Conservation (phyloP, 2,888 invertebrate genomes). For the Eupithecia subfuscata region DNA sequence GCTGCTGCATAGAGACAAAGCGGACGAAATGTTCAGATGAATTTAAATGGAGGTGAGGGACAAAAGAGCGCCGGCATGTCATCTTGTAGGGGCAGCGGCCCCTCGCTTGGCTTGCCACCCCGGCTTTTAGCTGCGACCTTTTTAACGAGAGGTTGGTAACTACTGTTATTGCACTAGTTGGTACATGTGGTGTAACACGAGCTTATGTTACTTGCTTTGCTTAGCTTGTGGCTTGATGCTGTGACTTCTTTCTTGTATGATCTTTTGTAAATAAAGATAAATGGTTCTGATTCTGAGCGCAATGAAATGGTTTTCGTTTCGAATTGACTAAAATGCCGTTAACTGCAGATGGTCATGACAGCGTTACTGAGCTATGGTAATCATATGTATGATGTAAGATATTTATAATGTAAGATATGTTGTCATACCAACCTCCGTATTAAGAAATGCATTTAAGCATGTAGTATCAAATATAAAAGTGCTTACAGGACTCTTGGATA, state of each 20-base stretch:
- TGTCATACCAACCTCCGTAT: not conserved
- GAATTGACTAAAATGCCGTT: too few species aligned
- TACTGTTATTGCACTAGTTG: not conserved
- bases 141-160: constrained; percentile 19
- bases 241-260: not conserved
- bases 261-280: not conserved
- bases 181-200: not conserved
- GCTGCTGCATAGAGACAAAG: constrained; percentile 69
- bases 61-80: constrained; percentile 60
- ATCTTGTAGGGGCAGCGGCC: constrained; percentile 54
- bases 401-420: not conserved
- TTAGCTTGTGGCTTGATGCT: not conserved
- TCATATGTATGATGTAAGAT: not conserved
- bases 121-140: constrained; percentile 51
- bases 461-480: not conserved
- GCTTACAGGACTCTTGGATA: too few species aligned
- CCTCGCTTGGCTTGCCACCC: constrained; percentile 30
- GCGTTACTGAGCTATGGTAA: too few species aligned
- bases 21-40: constrained; percentile 71
- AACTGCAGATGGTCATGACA: too few species aligned
- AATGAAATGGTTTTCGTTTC: not conserved
- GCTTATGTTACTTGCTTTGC: not conserved
- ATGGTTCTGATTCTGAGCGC: not conserved
- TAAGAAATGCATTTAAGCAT: not conserved
- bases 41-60: constrained; percentile 74